A percentile compares a stretch with the other conserved stretches of the same genome.
Evolutionary conservation across 1,140 invertebrate species (phyloP).

Genomic region (Babylonia areolata): DNA sequence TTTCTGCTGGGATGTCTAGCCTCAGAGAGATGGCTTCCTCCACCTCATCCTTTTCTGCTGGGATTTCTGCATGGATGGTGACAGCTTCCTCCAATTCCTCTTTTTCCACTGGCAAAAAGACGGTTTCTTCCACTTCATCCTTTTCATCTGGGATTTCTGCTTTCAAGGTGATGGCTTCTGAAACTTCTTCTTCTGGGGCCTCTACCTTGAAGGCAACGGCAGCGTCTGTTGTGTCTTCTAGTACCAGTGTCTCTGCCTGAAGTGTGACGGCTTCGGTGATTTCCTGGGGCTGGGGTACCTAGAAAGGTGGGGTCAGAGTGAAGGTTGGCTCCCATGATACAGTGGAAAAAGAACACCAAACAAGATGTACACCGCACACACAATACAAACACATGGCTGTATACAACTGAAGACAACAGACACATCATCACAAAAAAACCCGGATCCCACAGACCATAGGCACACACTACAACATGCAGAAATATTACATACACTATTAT

Average conservation of each 20-base stretch:
- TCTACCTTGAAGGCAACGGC: slow-evolving; percentile 14
- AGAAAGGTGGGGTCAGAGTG: neutral
- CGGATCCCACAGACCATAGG: too few species aligned
- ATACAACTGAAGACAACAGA: too few species aligned
- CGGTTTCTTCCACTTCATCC: slow-evolving; percentile 27
- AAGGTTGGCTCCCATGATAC: neutral
- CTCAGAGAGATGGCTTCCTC: neutral
- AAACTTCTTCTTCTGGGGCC: slow-evolving; percentile 30
- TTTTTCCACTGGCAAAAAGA: slow-evolving; percentile 21
- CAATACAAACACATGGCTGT: too few species aligned
- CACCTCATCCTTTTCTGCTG: slow-evolving; percentile 17
- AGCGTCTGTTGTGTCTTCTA: slow-evolving; percentile 23
- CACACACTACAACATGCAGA: neutral
- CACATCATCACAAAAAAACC: too few species aligned
- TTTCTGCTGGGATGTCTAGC: neutral
- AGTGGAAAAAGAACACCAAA: too few species aligned
- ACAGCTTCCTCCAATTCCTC: slow-evolving; percentile 43
- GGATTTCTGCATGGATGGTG: slow-evolving; percentile 39
- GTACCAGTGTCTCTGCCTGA: neutral
- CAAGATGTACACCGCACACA: too few species aligned
- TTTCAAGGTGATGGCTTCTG: slow-evolving; percentile 44
- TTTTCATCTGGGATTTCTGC: slow-evolving; percentile 8
- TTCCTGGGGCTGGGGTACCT: slow-evolving; percentile 18
- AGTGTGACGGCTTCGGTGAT: slow-evolving; percentile 27
- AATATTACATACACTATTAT: neutral